These are phyloP conservation scores for Laticauda colubrina DNA, from an alignment of 2,113 vertebrate genomes.

Conservation along the genomic window DNA sequence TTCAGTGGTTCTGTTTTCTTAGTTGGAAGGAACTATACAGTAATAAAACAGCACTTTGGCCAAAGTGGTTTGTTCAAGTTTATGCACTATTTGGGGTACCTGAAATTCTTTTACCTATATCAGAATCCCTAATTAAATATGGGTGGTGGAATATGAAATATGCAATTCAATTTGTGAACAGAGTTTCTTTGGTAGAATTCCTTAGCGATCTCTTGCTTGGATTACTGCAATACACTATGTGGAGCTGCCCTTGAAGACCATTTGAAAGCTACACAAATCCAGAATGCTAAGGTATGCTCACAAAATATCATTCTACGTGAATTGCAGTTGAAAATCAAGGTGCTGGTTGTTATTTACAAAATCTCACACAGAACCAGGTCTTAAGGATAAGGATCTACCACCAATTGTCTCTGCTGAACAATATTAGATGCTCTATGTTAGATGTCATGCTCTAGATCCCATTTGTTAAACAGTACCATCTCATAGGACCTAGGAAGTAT, in stretches of 20 bases:
- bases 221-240: background rate
- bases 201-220: background rate
- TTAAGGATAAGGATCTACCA: background rate
- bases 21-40: background rate
- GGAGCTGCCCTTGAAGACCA: background rate
- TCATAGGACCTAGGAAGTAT: background rate
- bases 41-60: background rate
- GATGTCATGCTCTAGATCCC: background rate
- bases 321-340: background rate
- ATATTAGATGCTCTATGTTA: background rate
- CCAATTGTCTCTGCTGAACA: background rate
- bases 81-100: background rate
- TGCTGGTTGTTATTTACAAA: background rate
- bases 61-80: background rate
- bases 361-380: background rate
- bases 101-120: background rate
- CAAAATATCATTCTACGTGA: background rate
- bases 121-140: background rate
- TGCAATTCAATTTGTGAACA: background rate
- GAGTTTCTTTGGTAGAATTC: background rate
- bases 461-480: background rate
- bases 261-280: background rate
- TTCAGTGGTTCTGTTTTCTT: background rate
- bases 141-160: background rate
- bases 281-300: background rate